Conservation (phyloP, 2,113 vertebrate species). For the Struthio camelus region DNA sequence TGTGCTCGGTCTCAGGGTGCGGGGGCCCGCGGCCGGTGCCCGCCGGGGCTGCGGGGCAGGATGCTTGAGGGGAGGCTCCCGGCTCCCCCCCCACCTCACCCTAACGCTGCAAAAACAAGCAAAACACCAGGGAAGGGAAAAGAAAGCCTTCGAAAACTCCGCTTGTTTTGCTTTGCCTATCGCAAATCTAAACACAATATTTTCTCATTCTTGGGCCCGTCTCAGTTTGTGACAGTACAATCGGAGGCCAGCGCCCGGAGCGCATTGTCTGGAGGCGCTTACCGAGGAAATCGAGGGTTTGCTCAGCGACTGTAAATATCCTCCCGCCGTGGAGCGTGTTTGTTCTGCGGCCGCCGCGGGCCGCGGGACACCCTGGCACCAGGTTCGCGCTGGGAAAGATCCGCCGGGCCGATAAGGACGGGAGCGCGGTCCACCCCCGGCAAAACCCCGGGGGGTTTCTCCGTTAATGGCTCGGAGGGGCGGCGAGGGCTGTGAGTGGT, state of each 20-base stretch:
- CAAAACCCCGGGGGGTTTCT: slow-evolving; percentile 74
- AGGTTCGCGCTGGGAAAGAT: slow-evolving; percentile 84
- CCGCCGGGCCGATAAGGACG: slow-evolving; percentile 77
- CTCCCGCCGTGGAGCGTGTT: slow-evolving; percentile 75
- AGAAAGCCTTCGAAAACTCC: background rate
- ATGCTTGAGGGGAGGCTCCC: slow-evolving; percentile 26
- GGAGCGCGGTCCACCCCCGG: slow-evolving; percentile 78
- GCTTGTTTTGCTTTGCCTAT: slow-evolving; percentile 66
- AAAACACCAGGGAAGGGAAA: slow-evolving; percentile 36
- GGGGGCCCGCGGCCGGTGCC: background rate
- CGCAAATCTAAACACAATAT: slow-evolving; percentile 72
- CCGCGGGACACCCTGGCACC: slow-evolving; percentile 88
- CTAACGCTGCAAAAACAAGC: slow-evolving; percentile 75
- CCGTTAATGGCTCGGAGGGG: slow-evolving; percentile 77
- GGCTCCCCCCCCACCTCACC: background rate
- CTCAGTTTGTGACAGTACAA: slow-evolving; percentile 75
- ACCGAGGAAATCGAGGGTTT: slow-evolving; percentile 78
- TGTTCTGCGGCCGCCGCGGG: slow-evolving; percentile 67
- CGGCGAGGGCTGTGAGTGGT: slow-evolving; percentile 40
- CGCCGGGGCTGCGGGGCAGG: slow-evolving; percentile 34
- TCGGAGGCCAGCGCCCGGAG: slow-evolving; percentile 36
- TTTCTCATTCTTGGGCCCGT: slow-evolving; percentile 68
- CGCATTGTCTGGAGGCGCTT: slow-evolving; percentile 75
- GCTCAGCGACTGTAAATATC: slow-evolving; percentile 82
- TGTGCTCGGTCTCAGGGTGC: background rate